Conservation (phyloP, 2,113 vertebrate genomes). For the Numida meleagris region DNA sequence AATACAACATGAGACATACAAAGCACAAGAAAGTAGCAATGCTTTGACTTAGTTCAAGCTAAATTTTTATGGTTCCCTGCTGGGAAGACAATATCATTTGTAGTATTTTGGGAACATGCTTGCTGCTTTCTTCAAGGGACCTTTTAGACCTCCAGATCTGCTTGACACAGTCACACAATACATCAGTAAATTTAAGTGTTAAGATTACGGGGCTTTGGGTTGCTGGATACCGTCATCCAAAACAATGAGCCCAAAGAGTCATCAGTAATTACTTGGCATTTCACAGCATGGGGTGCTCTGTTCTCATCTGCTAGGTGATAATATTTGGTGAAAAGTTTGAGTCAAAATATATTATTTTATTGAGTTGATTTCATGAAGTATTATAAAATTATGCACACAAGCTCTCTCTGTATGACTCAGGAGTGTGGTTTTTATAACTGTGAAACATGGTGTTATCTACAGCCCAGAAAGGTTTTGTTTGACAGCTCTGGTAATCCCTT, state of each 20-base stretch:
- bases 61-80: neutral
- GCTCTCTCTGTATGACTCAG: slow-evolving; percentile 1
- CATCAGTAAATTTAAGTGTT: neutral
- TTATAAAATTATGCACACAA: neutral
- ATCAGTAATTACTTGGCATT: neutral
- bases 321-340: neutral
- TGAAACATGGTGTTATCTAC: slow-evolving; percentile 8
- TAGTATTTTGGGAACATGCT: neutral
- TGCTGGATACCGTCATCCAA: neutral
- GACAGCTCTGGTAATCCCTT: slow-evolving; percentile 41
- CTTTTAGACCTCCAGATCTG: neutral
- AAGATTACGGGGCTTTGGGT: neutral
- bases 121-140: neutral
- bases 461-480: slow-evolving; percentile 26
- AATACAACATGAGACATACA: neutral
- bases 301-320: neutral
- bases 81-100: neutral
- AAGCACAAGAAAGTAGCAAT: neutral
- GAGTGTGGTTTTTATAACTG: slow-evolving; percentile 5
- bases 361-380: slow-evolving; percentile 30
- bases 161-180: neutral
- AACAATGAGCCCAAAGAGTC: neutral
- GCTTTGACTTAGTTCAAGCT: neutral
- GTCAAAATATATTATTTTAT: slow-evolving; percentile 24
- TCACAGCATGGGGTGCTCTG: neutral